Evolutionary conservation across 2,888 invertebrate genomes (phyloP).

Genomic region (Hecatera dysodea): DNA sequence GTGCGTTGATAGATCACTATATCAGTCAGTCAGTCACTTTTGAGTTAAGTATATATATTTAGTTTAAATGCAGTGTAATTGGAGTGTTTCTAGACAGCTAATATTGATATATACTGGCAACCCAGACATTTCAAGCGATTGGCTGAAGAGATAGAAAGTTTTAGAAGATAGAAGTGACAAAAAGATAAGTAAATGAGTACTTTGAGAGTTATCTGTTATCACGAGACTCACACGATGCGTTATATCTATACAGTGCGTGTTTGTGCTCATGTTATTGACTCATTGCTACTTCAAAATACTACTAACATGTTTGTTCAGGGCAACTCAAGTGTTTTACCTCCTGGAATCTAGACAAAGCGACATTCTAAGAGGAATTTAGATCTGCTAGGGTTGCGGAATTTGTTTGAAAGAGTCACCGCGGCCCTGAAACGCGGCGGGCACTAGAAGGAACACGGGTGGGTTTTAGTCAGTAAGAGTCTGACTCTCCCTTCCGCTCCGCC

Average conservation of each 20-base stretch:
- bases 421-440: no score
- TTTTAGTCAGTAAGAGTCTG: no score
- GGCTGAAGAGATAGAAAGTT: background rate
- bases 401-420: no score
- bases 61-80: no score
- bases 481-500: no score
- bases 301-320: background rate
- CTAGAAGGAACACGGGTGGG: no score
- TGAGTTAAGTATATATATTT: no score
- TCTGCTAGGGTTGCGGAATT: no score
- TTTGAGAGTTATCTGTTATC: constrained; percentile 30
- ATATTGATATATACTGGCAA: background rate
- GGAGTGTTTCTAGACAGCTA: background rate
- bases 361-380: no score
- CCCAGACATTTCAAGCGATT: background rate
- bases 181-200: constrained; percentile 14
- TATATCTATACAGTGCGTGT: constrained; percentile 14
- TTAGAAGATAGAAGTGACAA: background rate
- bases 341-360: background rate
- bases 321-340: background rate
- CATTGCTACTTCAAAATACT: background rate
- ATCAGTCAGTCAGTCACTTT: no score
- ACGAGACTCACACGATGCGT: constrained; percentile 5
- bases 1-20: no score
- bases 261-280: constrained; percentile 6